phyloP scores from a whole-genome alignment of 1,140 invertebrate genomes.

The Megalopta genalis region DNA sequence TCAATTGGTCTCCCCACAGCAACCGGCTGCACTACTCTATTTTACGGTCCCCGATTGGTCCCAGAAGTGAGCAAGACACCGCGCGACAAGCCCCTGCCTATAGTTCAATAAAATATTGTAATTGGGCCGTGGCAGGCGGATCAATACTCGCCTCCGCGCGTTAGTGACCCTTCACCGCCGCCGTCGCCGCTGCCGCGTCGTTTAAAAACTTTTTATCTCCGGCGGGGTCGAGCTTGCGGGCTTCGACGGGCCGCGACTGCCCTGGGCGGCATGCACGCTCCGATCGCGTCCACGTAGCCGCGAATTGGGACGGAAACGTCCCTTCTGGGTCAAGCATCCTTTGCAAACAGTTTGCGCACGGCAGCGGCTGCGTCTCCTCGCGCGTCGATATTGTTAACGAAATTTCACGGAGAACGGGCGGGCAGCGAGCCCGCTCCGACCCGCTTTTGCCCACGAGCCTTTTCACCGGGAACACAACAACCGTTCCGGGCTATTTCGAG shows the following conservation, averaged over 20 bases:
- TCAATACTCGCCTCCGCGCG: slow-evolving; percentile 51
- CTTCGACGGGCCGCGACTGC: too few relatives aligned
- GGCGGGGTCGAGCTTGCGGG: not conserved
- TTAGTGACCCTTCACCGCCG: slow-evolving; percentile 37
- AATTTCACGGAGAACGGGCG: not conserved
- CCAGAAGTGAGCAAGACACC: too few relatives aligned
- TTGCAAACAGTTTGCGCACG: not conserved
- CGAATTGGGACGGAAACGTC: slow-evolving; percentile 19
- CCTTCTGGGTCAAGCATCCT: slow-evolving; percentile 3
- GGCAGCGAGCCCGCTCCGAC: too few relatives aligned
- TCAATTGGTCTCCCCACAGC: too few relatives aligned
- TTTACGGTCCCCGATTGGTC: too few relatives aligned
- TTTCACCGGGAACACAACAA: not conserved
- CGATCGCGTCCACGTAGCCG: slow-evolving; percentile 12
- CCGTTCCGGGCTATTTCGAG: slow-evolving; percentile 9
- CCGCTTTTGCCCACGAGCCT: not conserved
- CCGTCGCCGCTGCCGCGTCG: not conserved
- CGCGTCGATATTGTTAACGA: not conserved
- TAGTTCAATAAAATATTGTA: slow-evolving; percentile 66
- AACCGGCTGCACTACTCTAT: too few relatives aligned
- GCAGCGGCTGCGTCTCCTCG: not conserved
- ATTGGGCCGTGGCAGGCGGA: slow-evolving; percentile 54
- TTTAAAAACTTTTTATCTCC: slow-evolving; percentile 55
- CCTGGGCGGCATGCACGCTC: not conserved
- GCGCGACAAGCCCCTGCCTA: slow-evolving; percentile 12